Conservation (phyloP, 2,888 invertebrate genomes). For the Sphaerophoria rueppellii region DNA sequence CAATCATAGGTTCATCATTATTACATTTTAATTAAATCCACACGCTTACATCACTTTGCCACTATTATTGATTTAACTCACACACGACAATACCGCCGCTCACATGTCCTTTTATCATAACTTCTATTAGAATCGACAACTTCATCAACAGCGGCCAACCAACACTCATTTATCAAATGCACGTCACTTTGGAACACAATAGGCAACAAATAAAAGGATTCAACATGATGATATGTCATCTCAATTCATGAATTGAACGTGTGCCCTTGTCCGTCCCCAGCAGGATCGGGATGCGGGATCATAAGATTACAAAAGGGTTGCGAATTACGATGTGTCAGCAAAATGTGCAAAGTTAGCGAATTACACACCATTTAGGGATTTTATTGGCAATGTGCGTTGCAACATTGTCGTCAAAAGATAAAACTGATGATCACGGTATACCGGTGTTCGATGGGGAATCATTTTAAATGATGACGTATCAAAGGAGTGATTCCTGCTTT, state of each 20-base stretch:
- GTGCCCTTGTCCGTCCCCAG: not conserved
- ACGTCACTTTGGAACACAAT: constrained; percentile 50
- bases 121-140: constrained; percentile 13
- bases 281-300: constrained; percentile 13
- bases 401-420: not conserved
- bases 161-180: constrained; percentile 65
- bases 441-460: constrained; percentile 42
- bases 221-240: constrained; percentile 47
- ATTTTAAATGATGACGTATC: constrained; percentile 32
- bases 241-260: constrained; percentile 39
- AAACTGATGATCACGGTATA: constrained; percentile 20
- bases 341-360: constrained; percentile 54
- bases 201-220: constrained; percentile 35
- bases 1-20: constrained; percentile 58
- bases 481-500: constrained; percentile 51
- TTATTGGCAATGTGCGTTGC: constrained; percentile 36
- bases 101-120: constrained; percentile 42
- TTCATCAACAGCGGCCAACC: constrained; percentile 58
- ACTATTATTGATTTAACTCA: constrained; percentile 55
- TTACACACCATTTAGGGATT: constrained; percentile 63
- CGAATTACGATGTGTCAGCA: not conserved
- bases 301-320: constrained; percentile 55
- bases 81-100: constrained; percentile 43
- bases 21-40: constrained; percentile 62
- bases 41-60: constrained; percentile 40